Percentiles rank a stretch among this genome's conserved stretches.
Conservation (phyloP, 2,797 vertebrate species). For the Tenualosa thibaudeaui region DNA sequence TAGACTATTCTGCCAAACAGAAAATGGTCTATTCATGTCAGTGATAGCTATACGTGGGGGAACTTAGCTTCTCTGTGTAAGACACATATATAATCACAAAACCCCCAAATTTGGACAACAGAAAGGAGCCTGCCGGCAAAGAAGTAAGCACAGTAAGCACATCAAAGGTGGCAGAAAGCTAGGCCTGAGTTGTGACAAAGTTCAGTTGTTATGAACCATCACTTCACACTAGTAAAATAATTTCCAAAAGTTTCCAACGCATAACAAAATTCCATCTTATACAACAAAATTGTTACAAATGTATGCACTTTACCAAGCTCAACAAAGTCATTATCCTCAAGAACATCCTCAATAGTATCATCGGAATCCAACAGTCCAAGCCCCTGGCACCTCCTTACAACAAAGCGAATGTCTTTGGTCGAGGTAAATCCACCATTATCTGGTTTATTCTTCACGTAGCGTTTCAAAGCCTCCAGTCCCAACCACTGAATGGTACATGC, state of each 20-base stretch:
- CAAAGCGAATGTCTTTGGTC: slow-evolving; percentile 79
- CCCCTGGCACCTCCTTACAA: slow-evolving; percentile 88
- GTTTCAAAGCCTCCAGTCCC: slow-evolving; percentile 86
- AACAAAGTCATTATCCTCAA: slow-evolving; percentile 97
- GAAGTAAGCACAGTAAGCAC: no score
- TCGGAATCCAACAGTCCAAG: slow-evolving; percentile 87
- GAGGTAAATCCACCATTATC: slow-evolving; percentile 88
- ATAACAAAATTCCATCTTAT: background rate
- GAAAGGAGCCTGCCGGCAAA: no score
- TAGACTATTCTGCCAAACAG: no score
- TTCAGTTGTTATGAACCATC: background rate
- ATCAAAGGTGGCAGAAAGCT: no score
- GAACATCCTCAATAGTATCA: slow-evolving; percentile 84
- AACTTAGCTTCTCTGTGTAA: background rate
- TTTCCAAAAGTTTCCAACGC: no score
- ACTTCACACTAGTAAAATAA: background rate
- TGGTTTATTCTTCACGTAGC: slow-evolving; percentile 93
- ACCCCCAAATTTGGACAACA: background rate
- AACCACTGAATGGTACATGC: slow-evolving; percentile 80
- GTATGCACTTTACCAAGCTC: slow-evolving; percentile 85
- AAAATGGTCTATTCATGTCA: background rate
- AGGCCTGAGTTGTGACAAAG: background rate
- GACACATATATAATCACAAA: background rate
- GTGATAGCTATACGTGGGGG: background rate
- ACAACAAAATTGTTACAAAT: background rate